Base-by-base conservation (phyloP, 2,888 invertebrate species). In the Athalia circularis region DNA sequence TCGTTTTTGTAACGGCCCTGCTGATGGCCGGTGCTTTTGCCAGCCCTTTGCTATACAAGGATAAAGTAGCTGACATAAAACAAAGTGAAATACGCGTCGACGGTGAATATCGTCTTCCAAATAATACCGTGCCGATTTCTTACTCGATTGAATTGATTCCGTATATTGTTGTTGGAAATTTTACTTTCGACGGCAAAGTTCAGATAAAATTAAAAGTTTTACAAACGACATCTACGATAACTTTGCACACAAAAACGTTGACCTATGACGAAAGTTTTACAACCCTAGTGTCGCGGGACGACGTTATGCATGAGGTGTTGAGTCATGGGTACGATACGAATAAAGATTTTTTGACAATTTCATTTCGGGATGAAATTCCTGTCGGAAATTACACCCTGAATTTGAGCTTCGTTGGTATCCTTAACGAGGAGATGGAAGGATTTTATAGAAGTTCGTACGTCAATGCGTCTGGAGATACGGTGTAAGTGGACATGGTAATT, bases 371-470 rank as follows among this genome's bases (percentile, higher is more conserved):
- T 13, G 9, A 15, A 15, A 13, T 15, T n/a, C 9, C 91, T 5
- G 88, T 91, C 52, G 90, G 92, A 8, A 92, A 92, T 84, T 94
- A 94, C 80, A 92, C 91, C 0, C 85, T 94, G 45, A 91, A 92
- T 82, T 85, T 94, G 9, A 90, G 92, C 3, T 94, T 93, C 84
- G 86, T 88, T 9, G 94, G 94, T 9, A 87, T 85, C 29, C 92
- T 94, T 45, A 92, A 92, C n/a, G 92, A 94, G 84, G 91, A 93
- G 3, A 88, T 94, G 79, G 92, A 91, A 68, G 95, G 95, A 72
- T 94, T 95, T 86, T 95, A 95, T 86, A 92, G 93, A 84, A 94
- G 94, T 82, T 92, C 92, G 64, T 95, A 95, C 84, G 89, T 87
- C 4, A 91, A 92, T 79, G 77, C 88, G 13, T 82, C 88, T 64